Conservation (phyloP, 2,888 invertebrate genomes). For the Podotricha telesiphe region DNA sequence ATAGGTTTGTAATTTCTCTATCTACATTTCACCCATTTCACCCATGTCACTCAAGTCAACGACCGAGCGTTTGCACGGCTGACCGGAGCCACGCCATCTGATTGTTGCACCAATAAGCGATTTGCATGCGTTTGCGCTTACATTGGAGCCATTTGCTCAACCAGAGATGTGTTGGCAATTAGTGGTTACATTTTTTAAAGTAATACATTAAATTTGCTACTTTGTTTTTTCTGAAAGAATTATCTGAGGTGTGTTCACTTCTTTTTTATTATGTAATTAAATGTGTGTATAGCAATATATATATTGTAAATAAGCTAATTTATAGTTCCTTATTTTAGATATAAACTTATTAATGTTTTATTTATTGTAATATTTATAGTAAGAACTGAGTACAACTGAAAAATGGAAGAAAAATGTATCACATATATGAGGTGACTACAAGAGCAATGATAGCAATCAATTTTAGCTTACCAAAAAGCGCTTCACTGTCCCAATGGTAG, state of each 20-base stretch:
- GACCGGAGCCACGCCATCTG: constrained; percentile 80
- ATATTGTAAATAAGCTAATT: no score
- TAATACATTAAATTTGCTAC: no score
- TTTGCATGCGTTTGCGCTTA: constrained; percentile 73
- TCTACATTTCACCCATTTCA: constrained; percentile 35
- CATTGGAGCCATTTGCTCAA: constrained; percentile 52
- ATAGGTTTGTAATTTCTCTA: constrained; percentile 23
- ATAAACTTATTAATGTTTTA: no score
- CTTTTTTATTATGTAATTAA: no score
- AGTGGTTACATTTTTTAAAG: background rate
- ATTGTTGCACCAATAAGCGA: constrained; percentile 77
- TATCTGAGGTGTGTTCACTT: no score
- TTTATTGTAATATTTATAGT: no score
- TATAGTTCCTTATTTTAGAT: no score
- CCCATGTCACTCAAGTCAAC: constrained; percentile 57
- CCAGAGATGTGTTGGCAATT: constrained; percentile 8
- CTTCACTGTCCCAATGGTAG: background rate
- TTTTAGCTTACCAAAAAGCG: constrained; percentile 9
- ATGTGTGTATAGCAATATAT: no score
- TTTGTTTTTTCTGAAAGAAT: no score
- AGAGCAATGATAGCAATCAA: constrained; percentile 10
- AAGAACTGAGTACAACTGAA: background rate
- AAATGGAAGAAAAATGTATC: background rate
- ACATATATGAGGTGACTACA: background rate
- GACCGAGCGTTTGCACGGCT: constrained; percentile 68